Percentiles rank a stretch among this genome's conserved stretches.
Conservation (phyloP, 2,888 invertebrate species). For the Dryadula phaetusa region DNA sequence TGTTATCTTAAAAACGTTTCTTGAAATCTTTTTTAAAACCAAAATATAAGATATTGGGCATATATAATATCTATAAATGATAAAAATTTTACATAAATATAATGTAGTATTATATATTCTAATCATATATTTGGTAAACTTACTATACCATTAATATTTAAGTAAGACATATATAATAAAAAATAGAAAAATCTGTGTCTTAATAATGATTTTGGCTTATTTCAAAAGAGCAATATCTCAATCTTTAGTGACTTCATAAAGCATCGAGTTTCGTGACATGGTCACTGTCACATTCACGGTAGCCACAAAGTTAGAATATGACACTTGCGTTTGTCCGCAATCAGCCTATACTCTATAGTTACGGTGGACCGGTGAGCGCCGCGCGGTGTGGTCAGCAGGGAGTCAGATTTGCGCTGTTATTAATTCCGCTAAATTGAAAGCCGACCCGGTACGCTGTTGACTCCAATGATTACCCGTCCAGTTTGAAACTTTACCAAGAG, state of each 20-base stretch:
- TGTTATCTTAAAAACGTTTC: conserved; percentile 6
- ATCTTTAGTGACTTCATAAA: background rate
- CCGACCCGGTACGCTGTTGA: conserved; percentile 56
- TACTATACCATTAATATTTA: background rate
- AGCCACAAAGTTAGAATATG: conserved; percentile 46
- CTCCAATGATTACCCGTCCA: conserved; percentile 50
- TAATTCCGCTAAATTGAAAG: conserved; percentile 73
- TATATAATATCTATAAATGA: too few relatives aligned
- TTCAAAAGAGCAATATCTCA: conserved; percentile 2
- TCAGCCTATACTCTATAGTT: conserved; percentile 35
- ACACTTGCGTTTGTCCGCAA: conserved; percentile 45
- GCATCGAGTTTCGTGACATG: conserved; percentile 2
- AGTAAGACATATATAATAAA: background rate
- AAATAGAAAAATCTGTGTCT: background rate
- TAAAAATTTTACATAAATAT: too few relatives aligned
- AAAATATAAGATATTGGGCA: background rate
- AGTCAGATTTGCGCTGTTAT: conserved; percentile 63
- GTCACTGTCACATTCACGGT: conserved; percentile 28
- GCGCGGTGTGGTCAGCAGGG: conserved; percentile 48
- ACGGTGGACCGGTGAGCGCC: conserved; percentile 28
- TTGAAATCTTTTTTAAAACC: background rate
- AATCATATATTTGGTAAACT: too few relatives aligned
- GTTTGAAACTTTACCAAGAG: conserved; percentile 47
- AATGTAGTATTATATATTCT: too few relatives aligned
- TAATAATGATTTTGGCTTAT: background rate